A percentile compares a stretch with the other conserved stretches of the same genome.
Evolutionary conservation across 2,797 vertebrate species (phyloP).

Genomic region (Rousettus madagascariensis): DNA sequence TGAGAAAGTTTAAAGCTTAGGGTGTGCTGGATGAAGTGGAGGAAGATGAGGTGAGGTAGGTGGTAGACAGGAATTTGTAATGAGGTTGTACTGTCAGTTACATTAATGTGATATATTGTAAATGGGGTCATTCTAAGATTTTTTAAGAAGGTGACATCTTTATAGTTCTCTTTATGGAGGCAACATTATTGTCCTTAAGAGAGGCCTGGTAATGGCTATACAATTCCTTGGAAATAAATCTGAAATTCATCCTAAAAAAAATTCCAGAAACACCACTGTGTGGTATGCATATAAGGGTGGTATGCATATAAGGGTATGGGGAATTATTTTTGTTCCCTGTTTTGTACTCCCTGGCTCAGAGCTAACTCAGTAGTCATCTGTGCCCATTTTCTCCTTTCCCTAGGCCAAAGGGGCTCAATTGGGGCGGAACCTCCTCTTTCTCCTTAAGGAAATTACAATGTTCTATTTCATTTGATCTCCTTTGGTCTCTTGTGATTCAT

Average conservation of each 20-base stretch:
- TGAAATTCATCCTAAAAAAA: background rate
- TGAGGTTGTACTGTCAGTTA: background rate
- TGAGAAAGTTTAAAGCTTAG: background rate
- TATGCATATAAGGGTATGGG: background rate
- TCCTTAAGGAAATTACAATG: background rate
- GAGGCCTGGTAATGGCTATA: background rate
- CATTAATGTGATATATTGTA: background rate
- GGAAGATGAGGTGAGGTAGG: background rate
- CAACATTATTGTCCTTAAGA: background rate
- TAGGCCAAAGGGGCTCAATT: background rate
- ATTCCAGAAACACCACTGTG: background rate
- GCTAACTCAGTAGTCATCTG: background rate
- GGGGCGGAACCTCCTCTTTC: background rate
- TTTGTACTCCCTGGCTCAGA: background rate
- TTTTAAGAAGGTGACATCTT: constrained; percentile 11
- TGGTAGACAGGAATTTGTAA: background rate
- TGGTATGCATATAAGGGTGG: background rate
- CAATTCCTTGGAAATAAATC: background rate
- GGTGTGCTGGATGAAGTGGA: background rate
- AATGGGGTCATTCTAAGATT: background rate
- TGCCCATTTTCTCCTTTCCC: background rate
- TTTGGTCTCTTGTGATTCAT: background rate
- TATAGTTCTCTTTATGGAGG: background rate
- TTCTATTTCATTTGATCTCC: background rate
- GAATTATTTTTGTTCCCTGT: background rate